Evolutionary conservation across 2,888 invertebrate species (phyloP).

Genomic region (Dendrolimus houi): DNA sequence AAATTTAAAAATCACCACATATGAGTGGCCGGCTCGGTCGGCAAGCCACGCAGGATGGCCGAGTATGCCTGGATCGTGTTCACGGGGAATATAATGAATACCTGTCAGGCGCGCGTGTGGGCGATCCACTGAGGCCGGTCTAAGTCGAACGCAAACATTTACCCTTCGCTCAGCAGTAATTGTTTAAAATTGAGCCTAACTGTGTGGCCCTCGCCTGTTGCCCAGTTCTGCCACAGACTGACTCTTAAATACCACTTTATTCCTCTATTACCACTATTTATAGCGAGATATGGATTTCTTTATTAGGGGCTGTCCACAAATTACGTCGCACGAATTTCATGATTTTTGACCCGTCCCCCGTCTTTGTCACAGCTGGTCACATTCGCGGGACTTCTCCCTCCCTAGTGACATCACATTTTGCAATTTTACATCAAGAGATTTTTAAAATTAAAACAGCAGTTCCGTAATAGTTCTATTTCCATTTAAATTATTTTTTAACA

Average conservation of each 20-base stretch:
- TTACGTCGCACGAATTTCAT: too few species aligned
- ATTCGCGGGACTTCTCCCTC: too few species aligned
- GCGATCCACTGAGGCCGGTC: conserved; percentile 51
- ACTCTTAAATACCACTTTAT: background rate
- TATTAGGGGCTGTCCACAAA: too few species aligned
- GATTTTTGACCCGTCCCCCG: too few species aligned
- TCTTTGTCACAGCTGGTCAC: too few species aligned
- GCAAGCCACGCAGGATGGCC: conserved; percentile 14
- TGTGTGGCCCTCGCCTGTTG: conserved; percentile 70
- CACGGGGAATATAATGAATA: conserved; percentile 70
- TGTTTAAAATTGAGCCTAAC: conserved; percentile 77
- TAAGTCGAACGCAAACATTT: conserved; percentile 75
- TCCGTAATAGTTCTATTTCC: too few species aligned
- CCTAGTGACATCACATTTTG: too few species aligned
- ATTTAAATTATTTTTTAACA: too few species aligned
- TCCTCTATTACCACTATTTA: too few species aligned
- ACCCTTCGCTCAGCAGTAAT: conserved; percentile 73
- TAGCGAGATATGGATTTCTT: too few species aligned
- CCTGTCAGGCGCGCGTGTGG: conserved; percentile 74
- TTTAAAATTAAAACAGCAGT: too few species aligned
- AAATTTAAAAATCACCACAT: conserved; percentile 30
- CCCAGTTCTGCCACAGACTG: conserved; percentile 32
- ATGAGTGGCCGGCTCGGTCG: conserved; percentile 8
- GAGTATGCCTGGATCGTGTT: conserved; percentile 37
- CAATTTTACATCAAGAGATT: too few species aligned